phyloP scores from a whole-genome alignment of 2,888 invertebrate genomes.

The Drosophila ustulata region DNA sequence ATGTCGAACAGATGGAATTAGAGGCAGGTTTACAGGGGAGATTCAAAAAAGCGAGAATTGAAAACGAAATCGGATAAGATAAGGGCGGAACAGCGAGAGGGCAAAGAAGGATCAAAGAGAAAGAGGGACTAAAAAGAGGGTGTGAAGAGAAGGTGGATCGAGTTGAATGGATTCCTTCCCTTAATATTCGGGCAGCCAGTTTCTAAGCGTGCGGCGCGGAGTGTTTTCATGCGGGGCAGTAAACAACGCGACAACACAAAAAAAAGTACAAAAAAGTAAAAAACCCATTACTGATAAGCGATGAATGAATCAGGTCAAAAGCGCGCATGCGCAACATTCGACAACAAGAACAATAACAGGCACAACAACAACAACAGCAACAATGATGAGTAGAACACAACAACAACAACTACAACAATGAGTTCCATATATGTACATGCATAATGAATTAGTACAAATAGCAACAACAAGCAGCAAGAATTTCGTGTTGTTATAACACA shows the following conservation, averaged over 20 bases:
- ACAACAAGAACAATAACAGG: conserved; percentile 20
- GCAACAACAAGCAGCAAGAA: conserved; percentile 2
- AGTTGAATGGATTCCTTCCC: not conserved
- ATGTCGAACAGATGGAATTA: not conserved
- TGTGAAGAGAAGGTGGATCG: not conserved
- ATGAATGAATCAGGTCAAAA: conserved; percentile 67
- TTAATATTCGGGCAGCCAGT: conserved; percentile 4
- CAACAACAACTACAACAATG: conserved; percentile 23
- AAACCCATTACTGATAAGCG: conserved; percentile 57
- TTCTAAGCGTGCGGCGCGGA: conserved; percentile 23
- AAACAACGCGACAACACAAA: conserved; percentile 17
- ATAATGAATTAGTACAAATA: conserved; percentile 26
- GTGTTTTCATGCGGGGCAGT: conserved; percentile 15
- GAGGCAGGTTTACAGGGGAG: not conserved
- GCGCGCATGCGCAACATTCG: conserved; percentile 69
- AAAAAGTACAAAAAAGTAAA: conserved; percentile 1
- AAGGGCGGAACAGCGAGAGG: not conserved
- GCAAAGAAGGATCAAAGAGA: not conserved
- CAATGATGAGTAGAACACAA: conserved; percentile 13
- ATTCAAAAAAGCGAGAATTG: too few relatives aligned
- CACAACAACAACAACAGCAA: conserved; percentile 2
- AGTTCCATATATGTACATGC: conserved; percentile 19
- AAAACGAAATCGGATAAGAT: not conserved
- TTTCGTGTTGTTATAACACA: conserved; percentile 2
- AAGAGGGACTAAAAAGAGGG: not conserved